Conservation (phyloP, 1,140 invertebrate species). For the Venturia canescens region DNA sequence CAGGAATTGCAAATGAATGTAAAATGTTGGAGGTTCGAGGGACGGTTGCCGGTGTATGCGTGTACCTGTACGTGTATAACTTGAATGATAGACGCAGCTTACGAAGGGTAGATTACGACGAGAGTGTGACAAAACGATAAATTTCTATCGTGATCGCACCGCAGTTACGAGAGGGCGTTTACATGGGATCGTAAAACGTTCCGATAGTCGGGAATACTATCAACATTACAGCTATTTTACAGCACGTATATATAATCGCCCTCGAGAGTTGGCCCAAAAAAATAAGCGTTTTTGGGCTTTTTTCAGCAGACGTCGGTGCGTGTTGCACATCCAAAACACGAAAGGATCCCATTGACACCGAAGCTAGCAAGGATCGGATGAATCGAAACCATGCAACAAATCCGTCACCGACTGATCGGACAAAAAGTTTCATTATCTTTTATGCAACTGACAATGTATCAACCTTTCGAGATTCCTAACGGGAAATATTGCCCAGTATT, state of each 20-base stretch:
- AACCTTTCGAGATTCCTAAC: no score
- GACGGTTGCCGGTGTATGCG: background rate
- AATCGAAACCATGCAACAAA: background rate
- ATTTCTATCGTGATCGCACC: conserved; percentile 30
- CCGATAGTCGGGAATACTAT: background rate
- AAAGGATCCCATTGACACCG: background rate
- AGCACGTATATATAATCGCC: conserved; percentile 2
- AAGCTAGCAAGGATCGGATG: background rate
- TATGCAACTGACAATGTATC: no score
- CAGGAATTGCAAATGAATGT: background rate
- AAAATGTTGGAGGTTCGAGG: background rate
- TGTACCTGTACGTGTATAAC: background rate
- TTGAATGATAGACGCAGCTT: background rate
- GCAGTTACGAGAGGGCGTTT: conserved; percentile 31
- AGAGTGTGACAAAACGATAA: conserved; percentile 41
- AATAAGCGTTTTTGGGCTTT: background rate
- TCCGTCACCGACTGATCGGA: background rate
- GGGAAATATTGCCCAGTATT: no score
- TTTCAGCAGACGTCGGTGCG: background rate
- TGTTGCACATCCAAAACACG: background rate
- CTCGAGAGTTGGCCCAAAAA: background rate
- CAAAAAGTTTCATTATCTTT: no score
- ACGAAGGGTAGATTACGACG: conserved; percentile 1
- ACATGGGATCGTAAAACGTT: conserved; percentile 29
- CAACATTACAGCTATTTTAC: conserved; percentile 10